Conservation (phyloP, 2,888 invertebrate genomes). For the Torymus tubicola region DNA sequence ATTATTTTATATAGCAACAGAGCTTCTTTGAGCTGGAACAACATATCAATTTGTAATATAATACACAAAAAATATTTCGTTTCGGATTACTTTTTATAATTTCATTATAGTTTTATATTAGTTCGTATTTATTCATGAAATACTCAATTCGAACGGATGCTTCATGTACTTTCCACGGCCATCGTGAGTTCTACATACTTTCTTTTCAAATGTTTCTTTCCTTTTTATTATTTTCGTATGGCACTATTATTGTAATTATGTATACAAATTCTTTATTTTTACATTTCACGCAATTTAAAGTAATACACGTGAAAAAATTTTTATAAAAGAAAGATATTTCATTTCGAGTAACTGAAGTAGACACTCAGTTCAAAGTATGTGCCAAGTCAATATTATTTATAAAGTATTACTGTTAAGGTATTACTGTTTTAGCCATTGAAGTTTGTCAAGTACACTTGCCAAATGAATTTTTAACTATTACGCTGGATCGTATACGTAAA, state of each 20-base stretch:
- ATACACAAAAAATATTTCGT: constrained; percentile 45
- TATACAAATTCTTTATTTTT: constrained; percentile 31
- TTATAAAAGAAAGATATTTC: not conserved
- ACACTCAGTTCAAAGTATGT: constrained; percentile 44
- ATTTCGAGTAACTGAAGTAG: constrained; percentile 18
- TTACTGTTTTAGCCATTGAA: constrained; percentile 47
- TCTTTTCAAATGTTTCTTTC: constrained; percentile 52
- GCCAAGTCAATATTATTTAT: constrained; percentile 42
- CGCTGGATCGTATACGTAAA: constrained; percentile 37
- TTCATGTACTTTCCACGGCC: constrained; percentile 44
- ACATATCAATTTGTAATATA: constrained; percentile 48
- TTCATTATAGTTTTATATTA: constrained; percentile 34
- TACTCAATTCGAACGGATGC: constrained; percentile 44
- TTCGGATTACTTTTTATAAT: constrained; percentile 39
- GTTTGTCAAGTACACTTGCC: constrained; percentile 58
- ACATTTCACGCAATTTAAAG: constrained; percentile 29
- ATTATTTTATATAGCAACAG: constrained; percentile 55
- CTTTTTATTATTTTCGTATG: constrained; percentile 40
- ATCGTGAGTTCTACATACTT: constrained; percentile 46
- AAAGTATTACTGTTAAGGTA: constrained; percentile 45
- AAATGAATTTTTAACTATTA: constrained; percentile 50
- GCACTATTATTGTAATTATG: constrained; percentile 52
- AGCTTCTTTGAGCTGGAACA: constrained; percentile 53
- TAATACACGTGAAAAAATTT: constrained; percentile 22
- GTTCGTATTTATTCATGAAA: constrained; percentile 37